Evolutionary conservation across 2,888 invertebrate species (phyloP), one percentile per base, ranked within the genome.

Genomic region (Spodoptera exigua): DNA sequence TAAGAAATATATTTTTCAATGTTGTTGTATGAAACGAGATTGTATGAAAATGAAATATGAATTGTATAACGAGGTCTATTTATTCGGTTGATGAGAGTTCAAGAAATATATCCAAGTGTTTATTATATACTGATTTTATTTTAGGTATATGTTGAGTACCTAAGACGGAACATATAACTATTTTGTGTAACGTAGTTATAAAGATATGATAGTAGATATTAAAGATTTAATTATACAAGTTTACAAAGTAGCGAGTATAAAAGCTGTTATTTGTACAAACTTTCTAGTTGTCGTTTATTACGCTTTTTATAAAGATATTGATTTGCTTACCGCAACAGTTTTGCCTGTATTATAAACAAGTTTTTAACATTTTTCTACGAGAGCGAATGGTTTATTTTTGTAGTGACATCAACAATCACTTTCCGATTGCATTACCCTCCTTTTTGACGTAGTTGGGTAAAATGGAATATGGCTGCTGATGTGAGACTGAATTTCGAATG

Each of bases 381-480:
- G 58, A 39, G 47, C 72, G 60, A 67, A 69, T 64, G 69, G 13
- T 70, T 79, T 81, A 65, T 53, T 75, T 77, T 64, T 78, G 70
- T 87, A 82, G 84, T 80, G 83, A 85, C 86, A 89, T 85, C 83
- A 81, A 80, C 82, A 81, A 67, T 75, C 84, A 84, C 63, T 75
- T 87, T 86, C 81, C 53, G 9, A 32, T 21, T 34, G n/a, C 52
- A 60, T 52, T 49, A 56, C 65, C 70, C 43, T 16, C 14, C 7
- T 36, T 54, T 70, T 52, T 39, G 44, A 58, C 14, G 39, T 61
- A 61, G 54, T 66, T 60, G 57, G 58, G 76, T 75, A 80, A 62
- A 1, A 32, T 59, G 80, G 80, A 87, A 87, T 75, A 72, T 85
- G 86, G 67, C 73, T 84, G 83, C 68, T 82, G 83, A 85, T 88